Evolutionary conservation across 1,140 invertebrate species (phyloP).

Genomic region (Drosophila obscura): DNA sequence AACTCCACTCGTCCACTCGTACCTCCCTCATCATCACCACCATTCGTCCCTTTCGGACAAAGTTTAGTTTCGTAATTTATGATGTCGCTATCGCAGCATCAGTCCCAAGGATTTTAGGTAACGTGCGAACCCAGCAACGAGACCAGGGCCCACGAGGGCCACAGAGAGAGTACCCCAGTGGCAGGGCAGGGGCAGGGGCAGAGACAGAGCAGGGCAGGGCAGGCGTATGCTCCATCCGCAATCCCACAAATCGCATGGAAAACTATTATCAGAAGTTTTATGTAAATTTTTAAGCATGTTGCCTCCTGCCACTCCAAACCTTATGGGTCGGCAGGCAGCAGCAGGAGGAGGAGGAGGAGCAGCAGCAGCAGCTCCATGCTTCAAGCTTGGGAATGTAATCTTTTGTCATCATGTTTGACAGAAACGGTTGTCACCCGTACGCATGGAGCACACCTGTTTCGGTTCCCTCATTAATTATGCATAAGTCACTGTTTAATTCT

Average conservation of each 20-base stretch:
- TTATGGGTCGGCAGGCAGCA: slow-evolving; percentile 46
- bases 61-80: slow-evolving; percentile 81
- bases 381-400: slow-evolving; percentile 73
- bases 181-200: too few species aligned
- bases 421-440: slow-evolving; percentile 65
- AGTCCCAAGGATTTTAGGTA: slow-evolving; percentile 65
- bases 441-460: slow-evolving; percentile 66
- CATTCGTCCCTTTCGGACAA: slow-evolving; percentile 68
- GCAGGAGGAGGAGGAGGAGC: too few species aligned
- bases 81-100: slow-evolving; percentile 68
- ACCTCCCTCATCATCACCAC: slow-evolving; percentile 41
- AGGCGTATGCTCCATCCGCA: slow-evolving; percentile 19
- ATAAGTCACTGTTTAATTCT: slow-evolving; percentile 54
- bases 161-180: background rate
- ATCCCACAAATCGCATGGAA: slow-evolving; percentile 68
- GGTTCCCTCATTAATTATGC: slow-evolving; percentile 81
- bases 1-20: slow-evolving; percentile 5
- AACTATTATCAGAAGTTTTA: slow-evolving; percentile 82
- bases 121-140: slow-evolving; percentile 45
- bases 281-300: slow-evolving; percentile 81
- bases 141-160: background rate
- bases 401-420: slow-evolving; percentile 80
- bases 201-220: background rate
- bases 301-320: slow-evolving; percentile 48
- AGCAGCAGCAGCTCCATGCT: slow-evolving; percentile 10